Percentiles rank a stretch among this genome's conserved stretches.
Conservation (phyloP, 1,140 invertebrate species). For the Plodia interpunctella region DNA sequence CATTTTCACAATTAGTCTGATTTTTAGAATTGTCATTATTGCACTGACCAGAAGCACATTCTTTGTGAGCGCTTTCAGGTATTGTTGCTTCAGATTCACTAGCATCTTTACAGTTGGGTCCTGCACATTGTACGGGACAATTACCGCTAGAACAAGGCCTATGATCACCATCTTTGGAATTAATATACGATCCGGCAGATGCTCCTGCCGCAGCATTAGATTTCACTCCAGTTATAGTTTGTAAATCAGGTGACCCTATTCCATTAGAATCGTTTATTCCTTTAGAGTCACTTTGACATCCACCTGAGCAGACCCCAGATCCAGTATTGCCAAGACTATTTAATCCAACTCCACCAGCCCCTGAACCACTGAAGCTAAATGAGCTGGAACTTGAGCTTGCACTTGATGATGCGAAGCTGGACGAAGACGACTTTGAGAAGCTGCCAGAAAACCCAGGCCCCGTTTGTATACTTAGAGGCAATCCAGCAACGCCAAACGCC, state of each 20-base stretch:
- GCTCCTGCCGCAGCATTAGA: conserved; percentile 27
- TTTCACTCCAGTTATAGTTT: conserved; percentile 24
- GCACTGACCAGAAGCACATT: conserved; percentile 14
- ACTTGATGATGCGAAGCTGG: conserved; percentile 59
- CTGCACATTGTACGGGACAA: conserved; percentile 12
- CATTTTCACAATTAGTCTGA: background rate
- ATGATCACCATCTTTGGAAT: conserved; percentile 1
- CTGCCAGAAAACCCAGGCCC: conserved; percentile 48
- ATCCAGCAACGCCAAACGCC: conserved; percentile 28
- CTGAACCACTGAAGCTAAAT: conserved; percentile 46
- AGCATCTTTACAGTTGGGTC: conserved; percentile 14
- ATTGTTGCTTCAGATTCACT: background rate
- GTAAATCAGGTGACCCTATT: conserved; percentile 12
- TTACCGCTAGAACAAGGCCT: conserved; percentile 9
- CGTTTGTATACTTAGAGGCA: conserved; percentile 37
- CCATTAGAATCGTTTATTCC: conserved; percentile 13
- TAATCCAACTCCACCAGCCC: conserved; percentile 19
- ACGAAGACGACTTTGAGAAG: conserved; percentile 57
- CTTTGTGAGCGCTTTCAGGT: background rate
- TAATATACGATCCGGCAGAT: conserved; percentile 11
- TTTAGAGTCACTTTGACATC: conserved; percentile 20
- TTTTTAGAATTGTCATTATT: background rate
- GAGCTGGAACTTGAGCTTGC: conserved; percentile 59
- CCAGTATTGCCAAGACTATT: conserved; percentile 19
- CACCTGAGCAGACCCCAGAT: conserved; percentile 27